phyloP scores from a whole-genome alignment of 2,797 vertebrate species.

The Bovichtus diacanthus region DNA sequence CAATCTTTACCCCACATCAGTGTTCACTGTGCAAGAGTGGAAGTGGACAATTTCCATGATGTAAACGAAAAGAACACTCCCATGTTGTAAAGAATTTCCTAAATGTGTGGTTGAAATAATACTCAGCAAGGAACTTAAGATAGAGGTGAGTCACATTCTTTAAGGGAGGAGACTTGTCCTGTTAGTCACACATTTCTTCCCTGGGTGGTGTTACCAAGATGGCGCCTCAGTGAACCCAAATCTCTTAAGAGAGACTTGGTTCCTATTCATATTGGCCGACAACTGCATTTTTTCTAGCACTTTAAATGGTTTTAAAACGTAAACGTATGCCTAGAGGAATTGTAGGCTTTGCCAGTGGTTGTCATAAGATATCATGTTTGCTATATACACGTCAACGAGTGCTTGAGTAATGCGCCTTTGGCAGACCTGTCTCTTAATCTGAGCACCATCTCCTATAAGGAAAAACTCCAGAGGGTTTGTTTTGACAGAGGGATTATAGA shows the following conservation, averaged over 20 bases:
- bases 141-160: slow-evolving; percentile 27
- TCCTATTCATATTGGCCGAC: slow-evolving; percentile 63
- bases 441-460: slow-evolving; percentile 60
- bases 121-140: slow-evolving; percentile 11
- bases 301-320: slow-evolving; percentile 58
- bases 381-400: slow-evolving; percentile 69
- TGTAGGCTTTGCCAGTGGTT: slow-evolving; percentile 62
- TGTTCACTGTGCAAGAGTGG: slow-evolving; percentile 41
- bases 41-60: slow-evolving; percentile 50
- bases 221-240: slow-evolving; percentile 44
- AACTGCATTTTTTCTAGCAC: slow-evolving; percentile 60
- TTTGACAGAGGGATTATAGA: slow-evolving; percentile 56
- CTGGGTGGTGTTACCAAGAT: slow-evolving; percentile 49
- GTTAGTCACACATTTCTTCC: slow-evolving; percentile 46
- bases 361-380: slow-evolving; percentile 76
- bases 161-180: slow-evolving; percentile 35
- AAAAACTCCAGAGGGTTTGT: slow-evolving; percentile 67
- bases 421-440: slow-evolving; percentile 71
- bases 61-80: slow-evolving; percentile 8
- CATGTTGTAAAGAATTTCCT: slow-evolving; percentile 32
- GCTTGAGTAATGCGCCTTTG: slow-evolving; percentile 68
- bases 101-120: slow-evolving; percentile 44
- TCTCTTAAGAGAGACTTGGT: slow-evolving; percentile 42
- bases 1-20: slow-evolving; percentile 39
- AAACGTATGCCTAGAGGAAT: slow-evolving; percentile 70